phyloP scores from a whole-genome alignment of 2,113 vertebrate species.

The Stomatorhinus ivindoensis region DNA sequence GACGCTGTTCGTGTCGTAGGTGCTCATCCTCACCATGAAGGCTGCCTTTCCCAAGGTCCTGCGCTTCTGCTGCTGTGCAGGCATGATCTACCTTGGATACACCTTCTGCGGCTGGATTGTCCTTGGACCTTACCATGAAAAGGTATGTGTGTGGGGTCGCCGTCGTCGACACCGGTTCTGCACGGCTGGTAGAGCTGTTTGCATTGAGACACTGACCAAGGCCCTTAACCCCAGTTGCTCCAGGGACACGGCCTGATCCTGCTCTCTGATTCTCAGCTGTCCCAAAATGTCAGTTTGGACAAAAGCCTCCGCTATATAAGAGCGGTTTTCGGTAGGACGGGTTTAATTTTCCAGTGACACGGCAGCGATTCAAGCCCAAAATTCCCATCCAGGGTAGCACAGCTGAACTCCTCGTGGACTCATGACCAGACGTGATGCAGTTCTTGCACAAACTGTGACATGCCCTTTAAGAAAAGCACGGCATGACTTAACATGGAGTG shows the following conservation, averaged over 20 bases:
- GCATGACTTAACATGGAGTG: background rate
- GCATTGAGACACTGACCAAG: background rate
- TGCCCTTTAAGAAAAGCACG: background rate
- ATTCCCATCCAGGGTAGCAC: background rate
- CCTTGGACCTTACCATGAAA: slow-evolving; percentile 88
- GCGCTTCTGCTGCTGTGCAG: slow-evolving; percentile 90
- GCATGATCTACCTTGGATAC: slow-evolving; percentile 96
- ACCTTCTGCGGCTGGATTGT: slow-evolving; percentile 98
- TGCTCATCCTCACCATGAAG: slow-evolving; percentile 92
- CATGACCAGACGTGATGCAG: background rate
- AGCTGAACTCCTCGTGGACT: background rate
- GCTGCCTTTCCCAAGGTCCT: slow-evolving; percentile 87
- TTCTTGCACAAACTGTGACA: background rate
- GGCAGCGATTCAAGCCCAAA: background rate
- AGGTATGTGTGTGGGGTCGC: slow-evolving; percentile 57
- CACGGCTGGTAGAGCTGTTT: background rate
- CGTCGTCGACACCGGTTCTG: background rate
- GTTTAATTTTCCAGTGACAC: background rate
- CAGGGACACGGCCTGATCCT: background rate
- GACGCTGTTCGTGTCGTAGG: slow-evolving; percentile 47
- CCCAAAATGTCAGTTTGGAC: background rate
- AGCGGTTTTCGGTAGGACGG: background rate
- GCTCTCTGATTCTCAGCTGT: background rate
- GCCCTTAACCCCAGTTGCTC: background rate
- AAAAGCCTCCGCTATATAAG: background rate